Evolutionary conservation across 2,797 vertebrate species (phyloP).

Genomic region (Takifugu rubripes): DNA sequence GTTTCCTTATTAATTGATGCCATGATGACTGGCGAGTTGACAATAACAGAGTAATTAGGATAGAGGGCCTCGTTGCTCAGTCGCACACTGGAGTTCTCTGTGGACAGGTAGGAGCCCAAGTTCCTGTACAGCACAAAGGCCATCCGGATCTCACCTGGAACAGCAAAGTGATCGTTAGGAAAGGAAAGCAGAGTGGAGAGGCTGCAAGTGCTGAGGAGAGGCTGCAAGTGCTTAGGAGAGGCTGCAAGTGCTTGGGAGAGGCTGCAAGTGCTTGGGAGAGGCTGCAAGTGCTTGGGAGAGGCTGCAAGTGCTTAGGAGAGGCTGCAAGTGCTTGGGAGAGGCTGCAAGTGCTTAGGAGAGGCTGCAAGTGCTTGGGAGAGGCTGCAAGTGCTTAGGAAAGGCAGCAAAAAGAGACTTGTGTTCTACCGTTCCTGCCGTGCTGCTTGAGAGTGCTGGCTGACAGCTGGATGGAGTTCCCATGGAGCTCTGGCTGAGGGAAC

Average conservation of each 20-base stretch:
- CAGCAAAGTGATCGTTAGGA: constrained; percentile 6
- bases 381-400: constrained; percentile 6
- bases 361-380: not conserved
- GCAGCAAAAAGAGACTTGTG: constrained; percentile 26
- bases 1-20: constrained; percentile 98
- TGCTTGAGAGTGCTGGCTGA: constrained; percentile 96
- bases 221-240: not conserved
- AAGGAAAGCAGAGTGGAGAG: constrained; percentile 15
- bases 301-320: not conserved
- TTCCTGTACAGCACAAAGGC: constrained; percentile 96
- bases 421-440: constrained; percentile 92
- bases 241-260: not conserved
- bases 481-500: constrained; percentile 88
- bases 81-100: constrained; percentile 93
- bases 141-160: constrained; percentile 93
- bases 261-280: not conserved
- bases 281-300: not conserved
- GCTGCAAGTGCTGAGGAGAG: constrained; percentile 7
- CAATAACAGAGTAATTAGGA: constrained; percentile 95
- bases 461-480: constrained; percentile 92
- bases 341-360: not conserved
- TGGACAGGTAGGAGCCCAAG: constrained; percentile 91
- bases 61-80: constrained; percentile 88
- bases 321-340: no score
- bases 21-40: constrained; percentile 96